phyloP scores from a whole-genome alignment of 2,113 vertebrate genomes.

The Camarhynchus parvulus region DNA sequence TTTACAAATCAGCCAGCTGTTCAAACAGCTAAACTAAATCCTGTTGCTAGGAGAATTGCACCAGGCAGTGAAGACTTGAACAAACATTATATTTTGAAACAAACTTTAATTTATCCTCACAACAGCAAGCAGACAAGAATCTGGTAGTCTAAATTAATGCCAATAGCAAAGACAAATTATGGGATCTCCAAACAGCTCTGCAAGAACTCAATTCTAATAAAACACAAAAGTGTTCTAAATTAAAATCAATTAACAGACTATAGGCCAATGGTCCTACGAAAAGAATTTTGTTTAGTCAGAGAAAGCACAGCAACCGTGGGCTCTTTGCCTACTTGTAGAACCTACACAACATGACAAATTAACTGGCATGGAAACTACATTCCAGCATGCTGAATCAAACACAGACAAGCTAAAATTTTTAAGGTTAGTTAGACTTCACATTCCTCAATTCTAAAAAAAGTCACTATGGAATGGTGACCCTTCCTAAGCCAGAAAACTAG shows the following conservation, averaged over 20 bases:
- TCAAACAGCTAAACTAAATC: slow-evolving; percentile 54
- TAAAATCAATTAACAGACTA: slow-evolving; percentile 15
- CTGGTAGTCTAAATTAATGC: slow-evolving; percentile 25
- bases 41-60: slow-evolving; percentile 52
- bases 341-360: slow-evolving; percentile 20
- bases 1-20: slow-evolving; percentile 56
- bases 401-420: slow-evolving; percentile 1
- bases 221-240: slow-evolving; percentile 4
- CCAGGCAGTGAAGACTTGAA: slow-evolving; percentile 24
- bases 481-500: background rate
- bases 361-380: slow-evolving; percentile 16
- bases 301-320: background rate
- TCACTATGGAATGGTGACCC: background rate
- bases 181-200: slow-evolving; percentile 45
- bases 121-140: slow-evolving; percentile 47
- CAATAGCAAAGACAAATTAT: slow-evolving; percentile 53
- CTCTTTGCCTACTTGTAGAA: background rate
- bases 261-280: background rate
- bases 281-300: background rate
- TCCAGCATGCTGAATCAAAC: background rate
- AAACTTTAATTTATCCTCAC: slow-evolving; percentile 45
- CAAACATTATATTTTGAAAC: slow-evolving; percentile 25
- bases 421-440: background rate
- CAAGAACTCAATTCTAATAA: slow-evolving; percentile 19
- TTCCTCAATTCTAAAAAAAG: background rate